A percentile compares a stretch with the other conserved stretches of the same genome.
phyloP scores from a whole-genome alignment of 2,888 invertebrate species.

The Drosophila subsilvestris region DNA sequence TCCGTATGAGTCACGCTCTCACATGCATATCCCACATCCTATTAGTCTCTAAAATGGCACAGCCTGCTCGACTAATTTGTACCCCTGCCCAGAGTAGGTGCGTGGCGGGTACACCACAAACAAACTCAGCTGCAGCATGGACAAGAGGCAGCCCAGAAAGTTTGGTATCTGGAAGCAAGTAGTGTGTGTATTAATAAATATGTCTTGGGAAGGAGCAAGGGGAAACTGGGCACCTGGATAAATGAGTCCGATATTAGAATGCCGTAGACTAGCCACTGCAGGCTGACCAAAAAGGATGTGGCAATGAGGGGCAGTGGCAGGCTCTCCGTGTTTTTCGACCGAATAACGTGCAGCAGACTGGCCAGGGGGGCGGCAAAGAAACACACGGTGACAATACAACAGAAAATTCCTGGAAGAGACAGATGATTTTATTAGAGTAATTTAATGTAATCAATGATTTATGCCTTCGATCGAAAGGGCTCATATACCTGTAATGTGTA shows the following conservation, averaged over 20 bases:
- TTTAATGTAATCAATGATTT: background rate
- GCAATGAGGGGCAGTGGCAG: conserved; percentile 94
- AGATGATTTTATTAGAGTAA: background rate
- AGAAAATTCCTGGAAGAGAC: conserved; percentile 86
- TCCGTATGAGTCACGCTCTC: conserved; percentile 54
- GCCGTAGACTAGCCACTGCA: conserved; percentile 95
- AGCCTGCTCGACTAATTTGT: conserved; percentile 81
- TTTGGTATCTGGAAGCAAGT: conserved; percentile 88
- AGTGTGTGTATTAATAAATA: background rate
- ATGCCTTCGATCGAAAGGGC: background rate
- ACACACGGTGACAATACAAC: conserved; percentile 90
- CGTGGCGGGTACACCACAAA: conserved; percentile 89
- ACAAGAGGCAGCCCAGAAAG: conserved; percentile 90
- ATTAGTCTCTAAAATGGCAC: conserved; percentile 61
- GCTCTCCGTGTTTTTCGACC: conserved; percentile 91
- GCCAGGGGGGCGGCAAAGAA: conserved; percentile 93
- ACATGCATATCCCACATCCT: conserved; percentile 25
- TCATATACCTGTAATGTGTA: conserved; percentile 87
- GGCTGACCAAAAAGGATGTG: conserved; percentile 91
- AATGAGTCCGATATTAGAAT: conserved; percentile 90
- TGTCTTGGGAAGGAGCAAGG: conserved; percentile 1
- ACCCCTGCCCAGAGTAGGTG: conserved; percentile 82
- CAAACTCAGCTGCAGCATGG: conserved; percentile 88
- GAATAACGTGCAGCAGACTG: conserved; percentile 91
- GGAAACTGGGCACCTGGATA: conserved; percentile 87